Conservation (phyloP, 2,113 vertebrate genomes). For the Plecotus auritus region DNA sequence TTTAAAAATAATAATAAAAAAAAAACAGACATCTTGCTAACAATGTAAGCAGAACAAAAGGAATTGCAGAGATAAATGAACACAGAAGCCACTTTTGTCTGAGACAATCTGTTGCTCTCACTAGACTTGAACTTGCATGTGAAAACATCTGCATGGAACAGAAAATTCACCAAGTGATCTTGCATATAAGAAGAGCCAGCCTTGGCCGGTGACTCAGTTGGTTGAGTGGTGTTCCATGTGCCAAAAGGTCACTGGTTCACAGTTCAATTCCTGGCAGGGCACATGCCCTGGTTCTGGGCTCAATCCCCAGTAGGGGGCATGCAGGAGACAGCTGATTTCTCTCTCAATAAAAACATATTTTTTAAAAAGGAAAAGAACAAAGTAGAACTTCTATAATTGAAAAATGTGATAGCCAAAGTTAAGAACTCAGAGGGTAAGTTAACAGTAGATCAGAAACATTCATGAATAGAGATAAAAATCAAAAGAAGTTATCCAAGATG, state of each 20-base stretch:
- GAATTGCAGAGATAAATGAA: background rate
- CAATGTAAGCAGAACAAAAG: background rate
- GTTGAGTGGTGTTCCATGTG: background rate
- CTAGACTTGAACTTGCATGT: background rate
- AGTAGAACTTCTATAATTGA: background rate
- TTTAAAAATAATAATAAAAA: background rate
- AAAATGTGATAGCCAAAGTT: conserved; percentile 12
- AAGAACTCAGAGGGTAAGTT: background rate
- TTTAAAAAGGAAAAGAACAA: background rate
- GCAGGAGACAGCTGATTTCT: background rate
- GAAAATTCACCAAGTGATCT: background rate
- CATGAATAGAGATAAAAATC: background rate
- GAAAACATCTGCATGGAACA: background rate
- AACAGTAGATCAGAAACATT: background rate
- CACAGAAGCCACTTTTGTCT: background rate
- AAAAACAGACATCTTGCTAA: background rate
- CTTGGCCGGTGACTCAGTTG: background rate
- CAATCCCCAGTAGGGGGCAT: background rate
- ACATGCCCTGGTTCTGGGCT: background rate
- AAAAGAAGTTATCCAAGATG: background rate
- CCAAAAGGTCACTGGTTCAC: background rate
- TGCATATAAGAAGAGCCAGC: background rate
- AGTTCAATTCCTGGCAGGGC: background rate
- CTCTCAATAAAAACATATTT: background rate
- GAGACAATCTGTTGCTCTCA: background rate